Evolutionary conservation across 2,888 invertebrate species (phyloP).

Genomic region (Spisula solida): DNA sequence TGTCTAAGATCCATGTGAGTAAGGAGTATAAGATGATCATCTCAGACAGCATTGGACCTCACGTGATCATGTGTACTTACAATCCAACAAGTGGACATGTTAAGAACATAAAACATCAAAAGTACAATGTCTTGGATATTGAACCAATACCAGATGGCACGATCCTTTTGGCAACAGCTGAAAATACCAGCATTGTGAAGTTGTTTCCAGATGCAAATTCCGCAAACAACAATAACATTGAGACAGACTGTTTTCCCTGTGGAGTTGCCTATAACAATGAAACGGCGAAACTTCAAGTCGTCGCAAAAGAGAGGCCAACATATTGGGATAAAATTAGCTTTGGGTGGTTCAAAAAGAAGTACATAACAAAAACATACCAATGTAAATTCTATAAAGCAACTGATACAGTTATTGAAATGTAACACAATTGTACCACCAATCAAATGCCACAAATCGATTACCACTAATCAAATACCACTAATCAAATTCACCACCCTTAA

Average conservation of each 20-base stretch:
- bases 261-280: conserved; percentile 19
- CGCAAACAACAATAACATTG: conserved; percentile 34
- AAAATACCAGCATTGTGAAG: conserved; percentile 23
- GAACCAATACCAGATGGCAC: conserved; percentile 17
- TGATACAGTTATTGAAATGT: neutral
- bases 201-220: conserved; percentile 26
- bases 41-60: neutral
- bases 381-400: neutral
- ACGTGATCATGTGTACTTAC: neutral
- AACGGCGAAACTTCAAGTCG: neutral
- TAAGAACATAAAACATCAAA: conserved; percentile 20
- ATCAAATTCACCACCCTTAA: too few relatives aligned
- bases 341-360: neutral
- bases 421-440: neutral
- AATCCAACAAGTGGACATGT: neutral
- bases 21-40: conserved; percentile 26
- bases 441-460: too few relatives aligned
- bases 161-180: conserved; percentile 27
- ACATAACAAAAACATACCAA: neutral
- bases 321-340: neutral
- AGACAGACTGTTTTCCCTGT: neutral
- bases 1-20: conserved; percentile 31
- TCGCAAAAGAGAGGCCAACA: neutral
- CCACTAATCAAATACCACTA: too few relatives aligned
- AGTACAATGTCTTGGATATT: conserved; percentile 10